phyloP scores from a whole-genome alignment of 2,888 invertebrate species.

The Xestia rhomboidea region DNA sequence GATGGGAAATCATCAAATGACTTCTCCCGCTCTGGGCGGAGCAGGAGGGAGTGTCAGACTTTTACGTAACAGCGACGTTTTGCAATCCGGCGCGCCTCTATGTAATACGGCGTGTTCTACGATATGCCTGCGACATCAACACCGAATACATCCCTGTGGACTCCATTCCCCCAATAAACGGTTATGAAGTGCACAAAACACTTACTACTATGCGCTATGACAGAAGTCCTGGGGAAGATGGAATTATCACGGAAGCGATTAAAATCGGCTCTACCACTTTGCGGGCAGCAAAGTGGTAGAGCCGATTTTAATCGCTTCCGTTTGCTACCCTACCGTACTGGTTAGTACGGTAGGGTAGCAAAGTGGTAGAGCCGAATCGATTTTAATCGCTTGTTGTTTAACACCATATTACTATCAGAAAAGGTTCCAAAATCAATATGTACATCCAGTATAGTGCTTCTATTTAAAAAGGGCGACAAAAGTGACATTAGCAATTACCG shows the following conservation, averaged over 20 bases:
- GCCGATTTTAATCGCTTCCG: no score
- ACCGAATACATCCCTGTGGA: not conserved
- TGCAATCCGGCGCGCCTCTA: no score
- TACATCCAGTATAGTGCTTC: not conserved
- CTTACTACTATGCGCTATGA: not conserved
- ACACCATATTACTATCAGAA: not conserved
- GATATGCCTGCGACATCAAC: no score
- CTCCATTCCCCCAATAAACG: not conserved
- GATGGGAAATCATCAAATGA: no score
- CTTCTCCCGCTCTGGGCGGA: no score
- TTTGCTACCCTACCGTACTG: not conserved
- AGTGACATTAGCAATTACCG: not conserved
- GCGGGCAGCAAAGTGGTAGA: no score
- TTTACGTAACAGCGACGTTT: no score
- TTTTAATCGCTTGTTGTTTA: no score
- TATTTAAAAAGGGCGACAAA: not conserved
- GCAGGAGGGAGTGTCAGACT: no score
- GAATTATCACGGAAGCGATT: not conserved
- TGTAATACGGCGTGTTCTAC: no score
- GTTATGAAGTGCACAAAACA: not conserved
- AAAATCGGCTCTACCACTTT: not conserved
- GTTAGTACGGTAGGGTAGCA: no score
- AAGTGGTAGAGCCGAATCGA: no score
- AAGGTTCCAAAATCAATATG: not conserved
- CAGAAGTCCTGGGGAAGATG: not conserved